Evolutionary conservation across 2,113 vertebrate species (phyloP).

Genomic region (Oryzias javanicus): DNA sequence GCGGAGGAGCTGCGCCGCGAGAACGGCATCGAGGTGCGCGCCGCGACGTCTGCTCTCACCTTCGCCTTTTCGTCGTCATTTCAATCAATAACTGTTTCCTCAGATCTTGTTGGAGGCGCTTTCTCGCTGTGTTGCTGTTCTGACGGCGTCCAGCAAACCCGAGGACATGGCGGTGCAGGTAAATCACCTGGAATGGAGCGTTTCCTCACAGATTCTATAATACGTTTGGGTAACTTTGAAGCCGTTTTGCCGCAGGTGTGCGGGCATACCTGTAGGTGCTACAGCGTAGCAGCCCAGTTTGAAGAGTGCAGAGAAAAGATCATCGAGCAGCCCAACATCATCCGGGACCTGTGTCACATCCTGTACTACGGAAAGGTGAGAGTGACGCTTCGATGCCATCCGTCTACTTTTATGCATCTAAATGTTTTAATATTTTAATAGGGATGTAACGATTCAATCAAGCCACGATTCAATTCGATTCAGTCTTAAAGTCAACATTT

Average conservation of each 20-base stretch:
- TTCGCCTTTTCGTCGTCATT: too few species aligned
- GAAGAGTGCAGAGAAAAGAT: constrained; percentile 98
- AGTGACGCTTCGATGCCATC: not conserved
- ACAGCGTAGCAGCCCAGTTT: constrained; percentile 96
- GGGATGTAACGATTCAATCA: not conserved
- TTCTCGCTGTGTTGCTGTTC: constrained; percentile 91
- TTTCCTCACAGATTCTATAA: too few species aligned
- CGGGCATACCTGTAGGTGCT: constrained; percentile 93
- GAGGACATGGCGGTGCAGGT: constrained; percentile 98
- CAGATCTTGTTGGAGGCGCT: constrained; percentile 92
- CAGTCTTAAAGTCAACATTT: too few species aligned
- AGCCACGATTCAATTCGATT: not conserved
- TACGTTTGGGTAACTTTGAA: too few species aligned
- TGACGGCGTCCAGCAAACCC: constrained; percentile 90
- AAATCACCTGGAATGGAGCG: not conserved
- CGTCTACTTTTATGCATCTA: not conserved
- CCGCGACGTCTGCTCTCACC: not conserved
- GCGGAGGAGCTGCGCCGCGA: constrained; percentile 95
- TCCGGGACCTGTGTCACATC: constrained; percentile 92
- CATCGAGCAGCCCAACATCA: constrained; percentile 92
- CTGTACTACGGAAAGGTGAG: constrained; percentile 92
- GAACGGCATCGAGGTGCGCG: constrained; percentile 90
- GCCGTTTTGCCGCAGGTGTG: constrained; percentile 81
- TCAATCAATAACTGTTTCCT: not conserved
- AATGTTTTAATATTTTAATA: too few species aligned